Evolutionary conservation across 1,140 invertebrate genomes (phyloP), one percentile per base, ranked within the genome.

Genomic region (Eriocheir sinensis): DNA sequence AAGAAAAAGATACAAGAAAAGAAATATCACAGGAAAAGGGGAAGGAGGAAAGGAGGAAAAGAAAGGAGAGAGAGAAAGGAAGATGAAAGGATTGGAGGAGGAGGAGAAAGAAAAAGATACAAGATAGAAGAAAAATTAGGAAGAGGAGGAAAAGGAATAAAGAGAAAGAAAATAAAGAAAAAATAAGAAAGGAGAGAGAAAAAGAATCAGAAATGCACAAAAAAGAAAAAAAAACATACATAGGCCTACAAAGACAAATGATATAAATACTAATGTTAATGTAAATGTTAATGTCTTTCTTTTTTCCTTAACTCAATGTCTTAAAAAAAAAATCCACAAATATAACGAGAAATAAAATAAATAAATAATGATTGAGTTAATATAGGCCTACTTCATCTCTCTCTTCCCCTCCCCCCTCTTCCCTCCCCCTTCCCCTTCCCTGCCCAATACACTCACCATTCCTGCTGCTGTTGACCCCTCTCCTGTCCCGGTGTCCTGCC

Each of bases 1-100:
- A 38, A 44, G 93, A 72, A 32, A 91, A 41, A 90, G 95, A 95
- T 98, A 83, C 8, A 30, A 83, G 94, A 41, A 38, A 90, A 15
- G 60, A 44, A 85, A 95, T 95, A 98, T 17, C 17, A 32, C 17
- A 32, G 32, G 32, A 12, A 32, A 15, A 15, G 15, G 81, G 9
- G 12, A 32, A 9, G 34, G 32, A 17, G 81, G 34, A 32, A 85
- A 85, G 12, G 32, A 85, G 34, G 9, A 85, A 12, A 32, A 32
- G 81, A 85, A 32, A 17, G 81, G 12, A 32, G 32, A 85, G 81
- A 32, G 32, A 32, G 15, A 32, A 9, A 32, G 34, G 17, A 12
- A 17, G 34, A 12, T 12, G 34, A 32, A 32, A 32, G 34, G 15
- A 21, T 17, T 12, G 34, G 34, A 32, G 32, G 17, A 85, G 9